These are phyloP conservation scores for Arremon aurantiirostris DNA, from an alignment of 2,797 vertebrate species.

Conservation along the genomic window DNA sequence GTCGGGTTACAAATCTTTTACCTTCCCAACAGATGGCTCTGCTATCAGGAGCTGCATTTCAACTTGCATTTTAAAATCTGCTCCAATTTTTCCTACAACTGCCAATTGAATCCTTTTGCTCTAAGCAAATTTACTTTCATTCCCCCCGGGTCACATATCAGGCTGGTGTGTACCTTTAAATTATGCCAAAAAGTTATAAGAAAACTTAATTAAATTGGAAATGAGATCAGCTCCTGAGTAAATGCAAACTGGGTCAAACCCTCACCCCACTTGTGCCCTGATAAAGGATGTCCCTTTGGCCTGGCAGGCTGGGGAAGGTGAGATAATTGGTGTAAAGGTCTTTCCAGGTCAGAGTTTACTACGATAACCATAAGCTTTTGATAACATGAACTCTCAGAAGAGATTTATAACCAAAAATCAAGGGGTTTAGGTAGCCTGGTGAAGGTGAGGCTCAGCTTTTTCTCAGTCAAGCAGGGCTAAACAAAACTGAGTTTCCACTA, in stretches of 20 bases:
- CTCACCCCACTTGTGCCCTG: background rate
- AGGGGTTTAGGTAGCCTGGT: background rate
- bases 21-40: background rate
- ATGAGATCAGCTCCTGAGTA: background rate
- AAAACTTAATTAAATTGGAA: slow-evolving; percentile 14
- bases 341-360: background rate
- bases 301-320: background rate
- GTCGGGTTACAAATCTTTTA: background rate
- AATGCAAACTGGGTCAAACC: background rate
- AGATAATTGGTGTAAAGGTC: background rate
- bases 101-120: background rate
- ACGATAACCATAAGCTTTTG: background rate
- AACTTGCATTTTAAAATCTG: background rate
- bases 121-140: background rate
- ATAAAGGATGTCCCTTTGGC: background rate
- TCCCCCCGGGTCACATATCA: background rate
- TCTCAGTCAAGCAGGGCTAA: background rate
- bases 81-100: background rate
- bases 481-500: background rate
- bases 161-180: background rate
- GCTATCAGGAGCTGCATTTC: background rate
- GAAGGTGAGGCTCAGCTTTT: background rate
- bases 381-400: background rate
- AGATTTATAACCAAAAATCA: background rate
- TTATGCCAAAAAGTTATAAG: background rate